A percentile compares a stretch with the other conserved stretches of the same genome.
Conservation (phyloP, 2,113 vertebrate genomes). For the Lycocorax pyrrhopterus region DNA sequence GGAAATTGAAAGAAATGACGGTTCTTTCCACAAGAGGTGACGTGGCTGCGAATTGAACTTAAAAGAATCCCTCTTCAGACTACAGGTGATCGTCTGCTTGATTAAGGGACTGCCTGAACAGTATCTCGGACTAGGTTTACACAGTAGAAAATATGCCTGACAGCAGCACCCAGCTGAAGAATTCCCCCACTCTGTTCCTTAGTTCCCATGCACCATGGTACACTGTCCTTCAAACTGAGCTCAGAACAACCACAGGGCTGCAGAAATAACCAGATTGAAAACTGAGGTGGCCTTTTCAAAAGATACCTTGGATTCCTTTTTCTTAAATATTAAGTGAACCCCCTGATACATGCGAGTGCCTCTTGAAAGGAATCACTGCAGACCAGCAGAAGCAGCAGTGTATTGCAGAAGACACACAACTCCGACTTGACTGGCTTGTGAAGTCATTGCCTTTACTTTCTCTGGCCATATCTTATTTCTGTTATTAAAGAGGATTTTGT, state of each 20-base stretch:
- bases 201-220: not conserved
- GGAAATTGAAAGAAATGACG: not conserved
- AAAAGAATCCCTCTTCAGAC: not conserved
- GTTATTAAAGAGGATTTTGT: not conserved
- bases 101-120: not conserved
- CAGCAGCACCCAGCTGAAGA: not conserved
- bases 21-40: not conserved
- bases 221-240: not conserved
- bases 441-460: not conserved
- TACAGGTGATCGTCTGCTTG: not conserved
- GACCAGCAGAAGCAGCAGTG: not conserved
- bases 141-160: not conserved
- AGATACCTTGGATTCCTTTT: not conserved
- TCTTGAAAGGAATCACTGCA: not conserved
- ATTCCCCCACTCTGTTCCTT: not conserved
- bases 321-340: not conserved
- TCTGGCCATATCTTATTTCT: not conserved
- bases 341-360: fast-evolving
- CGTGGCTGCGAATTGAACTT: not conserved
- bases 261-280: not conserved
- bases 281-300: not conserved
- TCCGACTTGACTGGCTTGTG: not conserved
- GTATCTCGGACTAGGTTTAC: not conserved
- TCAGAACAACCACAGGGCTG: not conserved
- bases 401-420: not conserved